A percentile compares a stretch with the other conserved stretches of the same genome.
Conservation (phyloP, 1,140 invertebrate genomes). For the Lepidurus packardi region DNA sequence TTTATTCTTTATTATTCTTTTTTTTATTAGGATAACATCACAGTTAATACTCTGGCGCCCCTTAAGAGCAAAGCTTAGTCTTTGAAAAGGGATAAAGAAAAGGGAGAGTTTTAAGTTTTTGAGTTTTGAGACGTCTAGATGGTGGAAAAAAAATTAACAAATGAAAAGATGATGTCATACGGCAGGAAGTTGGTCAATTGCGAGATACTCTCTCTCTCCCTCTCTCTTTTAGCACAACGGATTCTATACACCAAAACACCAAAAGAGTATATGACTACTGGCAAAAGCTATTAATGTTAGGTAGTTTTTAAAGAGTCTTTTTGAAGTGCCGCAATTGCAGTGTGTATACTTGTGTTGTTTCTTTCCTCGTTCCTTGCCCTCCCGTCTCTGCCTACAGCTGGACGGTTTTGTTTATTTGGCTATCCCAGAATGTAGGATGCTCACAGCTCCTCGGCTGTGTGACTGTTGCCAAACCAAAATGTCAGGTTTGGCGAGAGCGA, state of each 20-base stretch:
- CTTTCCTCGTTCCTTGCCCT: not conserved
- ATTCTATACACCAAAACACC: not conserved
- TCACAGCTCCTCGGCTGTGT: not conserved
- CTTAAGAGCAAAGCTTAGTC: not conserved
- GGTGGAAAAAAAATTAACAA: not conserved
- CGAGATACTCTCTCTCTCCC: not conserved
- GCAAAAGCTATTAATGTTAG: not conserved
- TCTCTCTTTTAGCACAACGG: not conserved
- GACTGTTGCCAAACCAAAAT: not conserved
- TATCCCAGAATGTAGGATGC: not conserved
- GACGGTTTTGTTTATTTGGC: conserved; percentile 6
- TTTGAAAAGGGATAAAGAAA: not conserved
- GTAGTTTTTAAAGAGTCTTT: not conserved
- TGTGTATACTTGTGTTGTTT: not conserved
- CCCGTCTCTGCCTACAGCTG: conserved; percentile 5
- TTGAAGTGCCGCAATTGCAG: not conserved
- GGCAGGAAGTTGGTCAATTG: conserved; percentile 17
- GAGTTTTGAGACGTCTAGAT: not conserved
- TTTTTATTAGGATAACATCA: not conserved
- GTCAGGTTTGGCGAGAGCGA: not conserved
- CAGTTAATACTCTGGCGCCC: not conserved
- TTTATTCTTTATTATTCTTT: not conserved
- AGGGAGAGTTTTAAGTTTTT: not conserved
- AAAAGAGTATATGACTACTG: not conserved
- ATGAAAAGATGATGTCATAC: not conserved